Conservation (phyloP, 2,888 invertebrate genomes). For the Muschampia staudingeri region DNA sequence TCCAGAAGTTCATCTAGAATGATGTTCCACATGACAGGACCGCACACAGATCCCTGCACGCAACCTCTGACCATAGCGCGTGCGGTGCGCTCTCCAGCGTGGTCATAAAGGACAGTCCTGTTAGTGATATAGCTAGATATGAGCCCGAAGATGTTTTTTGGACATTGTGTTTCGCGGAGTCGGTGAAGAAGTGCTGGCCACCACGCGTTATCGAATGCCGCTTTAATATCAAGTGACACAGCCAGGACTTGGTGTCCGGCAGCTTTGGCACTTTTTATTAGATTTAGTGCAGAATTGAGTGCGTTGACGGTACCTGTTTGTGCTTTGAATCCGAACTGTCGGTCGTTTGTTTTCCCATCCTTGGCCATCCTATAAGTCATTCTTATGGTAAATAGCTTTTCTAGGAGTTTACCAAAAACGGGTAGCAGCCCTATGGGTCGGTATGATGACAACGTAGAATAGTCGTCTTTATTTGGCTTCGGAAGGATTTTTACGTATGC, state of each 20-base stretch:
- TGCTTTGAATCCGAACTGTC: conserved; percentile 61
- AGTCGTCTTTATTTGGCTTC: conserved; percentile 63
- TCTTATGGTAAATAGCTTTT: conserved; percentile 37
- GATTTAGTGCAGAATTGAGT: conserved; percentile 24
- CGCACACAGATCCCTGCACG: no score
- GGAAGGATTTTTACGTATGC: conserved; percentile 66
- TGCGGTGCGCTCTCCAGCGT: not conserved
- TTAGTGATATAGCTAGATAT: not conserved
- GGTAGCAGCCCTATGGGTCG: conserved; percentile 58
- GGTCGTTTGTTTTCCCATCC: not conserved
- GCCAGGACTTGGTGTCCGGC: conserved; percentile 33
- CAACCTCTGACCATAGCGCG: not conserved
- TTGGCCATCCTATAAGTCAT: not conserved
- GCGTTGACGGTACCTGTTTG: conserved; percentile 53
- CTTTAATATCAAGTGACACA: conserved; percentile 42
- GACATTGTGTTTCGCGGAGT: conserved; percentile 26
- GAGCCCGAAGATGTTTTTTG: conserved; percentile 34
- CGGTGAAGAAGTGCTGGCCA: conserved; percentile 45
- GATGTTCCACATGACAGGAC: no score
- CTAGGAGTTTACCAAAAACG: conserved; percentile 65
- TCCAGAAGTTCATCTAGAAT: no score
- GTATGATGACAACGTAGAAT: conserved; percentile 44
- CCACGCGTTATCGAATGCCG: conserved; percentile 35
- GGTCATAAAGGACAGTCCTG: not conserved
- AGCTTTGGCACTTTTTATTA: conserved; percentile 18